Evolutionary conservation across 2,888 invertebrate species (phyloP), one percentile per base, ranked within the genome.

Genomic region (Herminia tarsipennalis): DNA sequence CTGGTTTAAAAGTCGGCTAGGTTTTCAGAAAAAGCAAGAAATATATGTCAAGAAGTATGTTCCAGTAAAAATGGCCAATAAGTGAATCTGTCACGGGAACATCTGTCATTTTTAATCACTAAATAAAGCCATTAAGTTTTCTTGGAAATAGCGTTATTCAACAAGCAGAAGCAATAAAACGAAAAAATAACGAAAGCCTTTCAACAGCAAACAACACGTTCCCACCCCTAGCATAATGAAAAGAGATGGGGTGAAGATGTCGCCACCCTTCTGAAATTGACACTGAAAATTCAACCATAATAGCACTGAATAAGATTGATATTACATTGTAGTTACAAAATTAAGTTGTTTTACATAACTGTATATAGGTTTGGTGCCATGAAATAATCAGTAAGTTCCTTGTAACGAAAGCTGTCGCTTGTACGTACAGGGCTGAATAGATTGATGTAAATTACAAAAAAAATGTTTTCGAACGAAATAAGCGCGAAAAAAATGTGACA

Each of bases 321-420:
- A 66, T 63, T 75, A 33, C 35, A 5, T 28, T 63, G 43, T 0
- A 22, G 4, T 0, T 1, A 13, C 12, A 32, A 35, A 73, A 76
- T 78, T 73, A 72, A 81, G 79, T 76, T 75, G 77, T 80, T 83
- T 75, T 76, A 83, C 73, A 81, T 80, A 83, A 71, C 73, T 77
- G 71, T 74, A 70, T 73, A 71, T 76, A 78, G 69, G 60, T 39
- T 68, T 10, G 61, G 60, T 55, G 48, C 70, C 70, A 82, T 86
- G 79, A 86, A 89, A 88, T 88, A 88, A 88, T 88, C 89, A 89
- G 89, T 88, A 85, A 75, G 68, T 66, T 68, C 65, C 73, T 54
- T 61, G 64, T 52, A 58, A 38, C 41, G 50, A 48, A 38, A 43
- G 46, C 34, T 43, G 33, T 30, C 44, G 54, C 44, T 54, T 49